Evolutionary conservation across 2,888 invertebrate genomes (phyloP), one percentile per base, ranked within the genome.

Genomic region (Torymus auratus): DNA sequence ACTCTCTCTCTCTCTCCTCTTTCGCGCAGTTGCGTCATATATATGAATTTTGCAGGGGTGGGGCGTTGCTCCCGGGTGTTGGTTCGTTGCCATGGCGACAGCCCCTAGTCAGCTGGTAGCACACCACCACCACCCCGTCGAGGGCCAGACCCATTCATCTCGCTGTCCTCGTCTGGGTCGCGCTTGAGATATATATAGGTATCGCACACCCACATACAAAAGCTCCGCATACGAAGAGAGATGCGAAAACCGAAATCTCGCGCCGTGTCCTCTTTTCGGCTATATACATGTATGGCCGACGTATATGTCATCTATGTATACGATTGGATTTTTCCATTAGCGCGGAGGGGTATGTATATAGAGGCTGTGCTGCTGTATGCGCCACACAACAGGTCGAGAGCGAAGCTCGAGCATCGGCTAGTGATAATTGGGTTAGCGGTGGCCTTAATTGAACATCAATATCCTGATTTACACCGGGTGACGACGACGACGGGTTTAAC

Each of bases 41-140:
- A 83, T 84, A 87, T 87, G 84, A 87, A 87, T 88, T 86, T 86
- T 84, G 84, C 81, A 86, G 84, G 87, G 86, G 87, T 87, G 88
- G 86, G 87, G 87, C 87, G 84, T 86, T 86, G 87, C 85, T 88
- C 89, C 89, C 88, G 88, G 89, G 87, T 88, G 87, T 87, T 84
- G 78, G 78, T 78, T 72, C 11, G 90, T 90, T 88, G 87, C 87
- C 86, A 89, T 89, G 88, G 82, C 86, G 84, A 90, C 89, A 87
- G 87, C 86, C 87, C 86, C 84, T 82, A 89, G 89, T 89, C 89
- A 89, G 89, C 90, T 90, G 90, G 89, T 86, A 84, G 20, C 82
- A 87, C 85, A 84, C n/a, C 58, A 41, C 13, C n/a, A 28, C 28
- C 28, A 28, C 55, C 23, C 50, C 52, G 20, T 60, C 75, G 55